Percentiles rank a stretch among this genome's conserved stretches.
phyloP scores from a whole-genome alignment of 1,140 invertebrate genomes.

The Hyposmocoma kahamanoa region DNA sequence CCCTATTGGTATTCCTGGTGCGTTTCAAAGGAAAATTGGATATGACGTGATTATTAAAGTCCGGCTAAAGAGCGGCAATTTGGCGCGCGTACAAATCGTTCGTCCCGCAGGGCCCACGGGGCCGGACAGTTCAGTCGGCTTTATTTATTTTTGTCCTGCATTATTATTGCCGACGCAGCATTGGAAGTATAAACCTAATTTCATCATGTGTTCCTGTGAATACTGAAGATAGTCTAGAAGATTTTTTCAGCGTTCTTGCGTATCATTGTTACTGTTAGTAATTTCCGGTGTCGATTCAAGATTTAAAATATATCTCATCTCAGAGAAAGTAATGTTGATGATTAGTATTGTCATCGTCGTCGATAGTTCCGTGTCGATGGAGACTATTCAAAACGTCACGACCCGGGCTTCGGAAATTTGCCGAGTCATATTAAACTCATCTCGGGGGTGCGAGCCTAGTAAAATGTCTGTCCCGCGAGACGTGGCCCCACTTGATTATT shows the following conservation, averaged over 20 bases:
- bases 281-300: too few species aligned
- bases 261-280: not conserved
- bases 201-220: not conserved
- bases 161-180: conserved; percentile 11
- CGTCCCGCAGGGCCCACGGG: conserved; percentile 37
- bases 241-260: not conserved
- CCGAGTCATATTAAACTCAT: conserved; percentile 58
- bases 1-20: conserved; percentile 47
- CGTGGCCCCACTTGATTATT: conserved; percentile 31
- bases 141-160: conserved; percentile 53
- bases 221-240: not conserved
- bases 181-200: too few species aligned
- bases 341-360: not conserved
- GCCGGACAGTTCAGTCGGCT: conserved; percentile 28
- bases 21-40: conserved; percentile 60
- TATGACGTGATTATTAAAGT: conserved; percentile 70
- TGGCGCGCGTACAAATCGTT: conserved; percentile 50
- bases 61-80: conserved; percentile 66
- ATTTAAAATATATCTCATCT: too few species aligned
- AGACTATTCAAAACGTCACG: conserved; percentile 1
- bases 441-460: conserved; percentile 27
- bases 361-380: not conserved
- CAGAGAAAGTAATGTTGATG: too few species aligned
- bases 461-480: conserved; percentile 34
- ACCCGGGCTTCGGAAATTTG: conserved; percentile 24